These are phyloP conservation scores for Prostheceraeus crozeri DNA, from an alignment of 2,888 invertebrate genomes.

Conservation along the genomic window DNA sequence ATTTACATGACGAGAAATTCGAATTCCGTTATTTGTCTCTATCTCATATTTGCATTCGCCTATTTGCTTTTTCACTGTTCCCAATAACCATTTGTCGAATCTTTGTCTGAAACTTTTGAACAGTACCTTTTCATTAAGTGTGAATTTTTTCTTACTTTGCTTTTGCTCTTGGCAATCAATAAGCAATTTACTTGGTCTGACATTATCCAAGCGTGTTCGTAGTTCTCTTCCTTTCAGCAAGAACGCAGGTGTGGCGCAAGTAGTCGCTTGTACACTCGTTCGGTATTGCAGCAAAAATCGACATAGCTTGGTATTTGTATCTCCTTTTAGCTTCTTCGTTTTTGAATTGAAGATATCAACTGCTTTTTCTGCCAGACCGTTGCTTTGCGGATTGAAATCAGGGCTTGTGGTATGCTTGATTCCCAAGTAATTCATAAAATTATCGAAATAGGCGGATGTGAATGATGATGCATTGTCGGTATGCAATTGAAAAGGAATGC, in stretches of 20 bases:
- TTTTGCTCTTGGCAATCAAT: no score
- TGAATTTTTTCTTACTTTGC: no score
- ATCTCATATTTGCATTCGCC: no score
- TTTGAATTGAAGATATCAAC: slow-evolving; percentile 21
- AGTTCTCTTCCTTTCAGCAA: slow-evolving; percentile 26
- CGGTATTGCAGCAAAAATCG: slow-evolving; percentile 5
- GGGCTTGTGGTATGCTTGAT: slow-evolving; percentile 16
- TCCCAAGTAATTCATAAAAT: background rate
- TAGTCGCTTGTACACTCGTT: slow-evolving; percentile 19
- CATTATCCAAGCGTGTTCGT: slow-evolving; percentile 6
- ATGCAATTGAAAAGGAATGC: slow-evolving; percentile 13
- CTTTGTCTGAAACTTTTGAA: no score
- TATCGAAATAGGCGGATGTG: slow-evolving; percentile 2
- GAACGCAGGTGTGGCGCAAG: slow-evolving; percentile 17
- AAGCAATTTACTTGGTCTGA: no score
- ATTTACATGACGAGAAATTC: no score
- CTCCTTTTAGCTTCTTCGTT: slow-evolving; percentile 10
- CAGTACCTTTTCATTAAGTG: no score
- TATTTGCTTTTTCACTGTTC: no score
- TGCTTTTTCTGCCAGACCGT: slow-evolving; percentile 32
- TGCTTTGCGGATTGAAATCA: slow-evolving; percentile 19
- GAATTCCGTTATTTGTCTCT: no score
- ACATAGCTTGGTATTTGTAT: background rate
- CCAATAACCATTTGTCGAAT: no score
- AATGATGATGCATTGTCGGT: slow-evolving; percentile 26